A percentile compares a stretch with the other conserved stretches of the same genome.
Evolutionary conservation across 2,113 vertebrate species (phyloP).

Genomic region (Rallus limicola): DNA sequence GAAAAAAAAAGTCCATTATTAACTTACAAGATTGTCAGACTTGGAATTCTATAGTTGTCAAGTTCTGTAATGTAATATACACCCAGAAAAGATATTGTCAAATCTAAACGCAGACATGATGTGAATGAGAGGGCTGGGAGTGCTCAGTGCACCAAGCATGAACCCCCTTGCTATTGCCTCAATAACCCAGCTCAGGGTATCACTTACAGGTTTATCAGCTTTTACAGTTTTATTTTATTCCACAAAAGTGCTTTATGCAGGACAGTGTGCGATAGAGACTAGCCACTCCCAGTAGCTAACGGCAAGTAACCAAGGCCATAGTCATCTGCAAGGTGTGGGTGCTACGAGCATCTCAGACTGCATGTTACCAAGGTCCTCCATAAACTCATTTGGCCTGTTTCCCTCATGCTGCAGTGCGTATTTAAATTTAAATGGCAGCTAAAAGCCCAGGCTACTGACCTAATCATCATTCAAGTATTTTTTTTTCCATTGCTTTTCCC

Average conservation of each 20-base stretch:
- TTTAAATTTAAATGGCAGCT: conserved; percentile 20
- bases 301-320: background rate
- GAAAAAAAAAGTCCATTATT: background rate
- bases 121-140: background rate
- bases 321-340: background rate
- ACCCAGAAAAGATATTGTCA: background rate
- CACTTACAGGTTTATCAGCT: background rate
- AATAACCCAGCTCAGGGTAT: background rate
- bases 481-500: background rate
- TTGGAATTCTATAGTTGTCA: background rate
- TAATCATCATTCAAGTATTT: background rate
- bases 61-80: background rate
- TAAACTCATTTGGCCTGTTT: background rate
- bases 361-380: background rate
- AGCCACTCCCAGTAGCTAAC: background rate
- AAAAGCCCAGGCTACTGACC: background rate
- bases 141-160: background rate
- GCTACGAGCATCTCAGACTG: background rate
- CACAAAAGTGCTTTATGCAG: background rate
- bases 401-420: background rate
- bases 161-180: background rate
- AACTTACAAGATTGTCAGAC: conserved; percentile 3
- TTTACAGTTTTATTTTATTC: background rate
- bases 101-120: background rate
- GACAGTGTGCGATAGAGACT: background rate